Evolutionary conservation across 2,797 vertebrate species (phyloP).

Genomic region (Pitangus sulphuratus): DNA sequence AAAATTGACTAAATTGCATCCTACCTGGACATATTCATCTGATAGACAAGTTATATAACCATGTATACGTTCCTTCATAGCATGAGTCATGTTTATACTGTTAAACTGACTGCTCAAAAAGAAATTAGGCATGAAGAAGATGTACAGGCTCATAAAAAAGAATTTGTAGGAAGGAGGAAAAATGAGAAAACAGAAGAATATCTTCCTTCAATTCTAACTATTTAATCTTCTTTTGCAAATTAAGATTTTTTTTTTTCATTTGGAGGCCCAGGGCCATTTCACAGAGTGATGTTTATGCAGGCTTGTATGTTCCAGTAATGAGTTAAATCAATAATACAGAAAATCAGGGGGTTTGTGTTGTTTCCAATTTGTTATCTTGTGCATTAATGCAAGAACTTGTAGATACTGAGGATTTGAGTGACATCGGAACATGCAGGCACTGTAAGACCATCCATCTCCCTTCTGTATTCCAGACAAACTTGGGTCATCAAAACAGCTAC

Average conservation of each 20-base stretch:
- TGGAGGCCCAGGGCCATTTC: not conserved
- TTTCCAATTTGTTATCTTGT: not conserved
- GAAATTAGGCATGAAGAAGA: not conserved
- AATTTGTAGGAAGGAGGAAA: not conserved
- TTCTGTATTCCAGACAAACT: not conserved
- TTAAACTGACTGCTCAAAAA: not conserved
- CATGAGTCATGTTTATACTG: not conserved
- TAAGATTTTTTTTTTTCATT: not conserved
- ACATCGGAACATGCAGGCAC: not conserved
- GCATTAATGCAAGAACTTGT: not conserved
- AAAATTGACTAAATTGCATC: not conserved
- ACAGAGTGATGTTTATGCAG: not conserved
- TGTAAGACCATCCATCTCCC: not conserved
- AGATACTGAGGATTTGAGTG: not conserved
- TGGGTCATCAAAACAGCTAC: slow-evolving; percentile 12
- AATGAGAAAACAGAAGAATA: not conserved
- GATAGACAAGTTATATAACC: not conserved
- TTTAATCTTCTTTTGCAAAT: not conserved
- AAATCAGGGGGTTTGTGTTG: not conserved
- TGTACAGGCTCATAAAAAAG: not conserved
- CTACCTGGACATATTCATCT: not conserved
- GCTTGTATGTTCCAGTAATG: not conserved
- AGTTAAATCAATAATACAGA: slow-evolving; percentile 5
- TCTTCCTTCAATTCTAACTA: not conserved
- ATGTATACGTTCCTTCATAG: not conserved